Evolutionary conservation across 2,113 vertebrate genomes (phyloP).

Genomic region (Grammomys dolichurus): DNA sequence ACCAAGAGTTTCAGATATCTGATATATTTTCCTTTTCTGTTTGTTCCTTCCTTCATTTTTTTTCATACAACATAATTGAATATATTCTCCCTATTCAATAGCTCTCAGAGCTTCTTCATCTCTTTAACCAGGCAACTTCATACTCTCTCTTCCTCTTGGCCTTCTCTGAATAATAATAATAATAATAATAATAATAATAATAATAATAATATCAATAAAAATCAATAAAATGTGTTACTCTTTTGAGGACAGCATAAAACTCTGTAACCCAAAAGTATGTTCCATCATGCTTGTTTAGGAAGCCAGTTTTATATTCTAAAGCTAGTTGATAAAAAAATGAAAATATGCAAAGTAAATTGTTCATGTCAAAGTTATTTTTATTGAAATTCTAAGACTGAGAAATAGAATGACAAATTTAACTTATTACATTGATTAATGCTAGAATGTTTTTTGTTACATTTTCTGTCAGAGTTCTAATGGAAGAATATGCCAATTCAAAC

Average conservation of each 20-base stretch:
- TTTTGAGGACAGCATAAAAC: rapidly evolving
- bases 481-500: background rate
- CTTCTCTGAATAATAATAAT: background rate
- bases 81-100: background rate
- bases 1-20: rapidly evolving
- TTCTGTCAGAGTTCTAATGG: background rate
- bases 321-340: background rate
- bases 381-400: background rate
- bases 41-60: background rate
- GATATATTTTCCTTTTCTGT: background rate
- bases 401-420: background rate
- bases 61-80: background rate
- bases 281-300: background rate
- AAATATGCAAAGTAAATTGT: background rate
- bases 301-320: background rate
- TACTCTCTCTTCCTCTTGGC: rapidly evolving
- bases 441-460: background rate
- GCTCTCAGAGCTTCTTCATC: background rate
- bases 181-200: background rate
- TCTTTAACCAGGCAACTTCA: background rate
- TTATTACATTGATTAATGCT: background rate
- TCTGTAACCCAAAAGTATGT: background rate
- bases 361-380: background rate
- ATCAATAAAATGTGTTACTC: too few species aligned
- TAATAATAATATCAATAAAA: background rate